Evolutionary conservation across 2,797 vertebrate species (phyloP).

Genomic region (Fistularia tabacaria): DNA sequence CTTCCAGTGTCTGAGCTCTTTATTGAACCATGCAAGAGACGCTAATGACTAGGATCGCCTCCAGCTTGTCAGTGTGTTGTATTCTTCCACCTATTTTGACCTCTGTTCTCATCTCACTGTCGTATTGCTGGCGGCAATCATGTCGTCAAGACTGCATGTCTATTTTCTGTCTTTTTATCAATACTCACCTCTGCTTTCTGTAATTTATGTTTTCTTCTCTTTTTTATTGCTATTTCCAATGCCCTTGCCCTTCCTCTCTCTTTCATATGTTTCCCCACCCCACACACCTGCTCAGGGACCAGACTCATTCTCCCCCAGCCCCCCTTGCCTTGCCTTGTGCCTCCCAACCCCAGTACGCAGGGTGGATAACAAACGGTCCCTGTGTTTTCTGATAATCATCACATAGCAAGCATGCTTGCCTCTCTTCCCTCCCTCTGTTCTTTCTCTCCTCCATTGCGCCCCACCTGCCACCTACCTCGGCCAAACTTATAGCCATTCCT

Average conservation of each 20-base stretch:
- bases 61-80: conserved; percentile 23
- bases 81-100: conserved; percentile 42
- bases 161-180: conserved; percentile 34
- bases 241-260: conserved; percentile 12
- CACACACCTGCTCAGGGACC: conserved; percentile 74
- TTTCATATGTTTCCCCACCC: conserved; percentile 21
- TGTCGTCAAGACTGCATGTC: conserved; percentile 23
- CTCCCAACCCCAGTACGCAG: conserved; percentile 45
- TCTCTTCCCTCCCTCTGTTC: conserved; percentile 38
- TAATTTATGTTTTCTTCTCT: conserved; percentile 30
- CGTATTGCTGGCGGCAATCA: conserved; percentile 13
- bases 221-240: conserved; percentile 24
- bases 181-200: conserved; percentile 32
- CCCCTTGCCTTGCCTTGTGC: conserved; percentile 22
- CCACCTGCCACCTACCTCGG: conserved; percentile 57
- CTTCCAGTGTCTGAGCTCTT: conserved; percentile 48
- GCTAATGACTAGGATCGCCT: conserved; percentile 56
- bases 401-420: conserved; percentile 75
- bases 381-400: conserved; percentile 77
- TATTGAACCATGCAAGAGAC: conserved; percentile 50
- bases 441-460: conserved; percentile 30
- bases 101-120: conserved; percentile 32
- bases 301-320: conserved; percentile 37
- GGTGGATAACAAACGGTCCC: conserved; percentile 70
- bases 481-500: conserved; percentile 27